A percentile compares a stretch with the other conserved stretches of the same genome.
Evolutionary conservation across 2,888 invertebrate genomes (phyloP).

Genomic region (Acanthopleura granulata): DNA sequence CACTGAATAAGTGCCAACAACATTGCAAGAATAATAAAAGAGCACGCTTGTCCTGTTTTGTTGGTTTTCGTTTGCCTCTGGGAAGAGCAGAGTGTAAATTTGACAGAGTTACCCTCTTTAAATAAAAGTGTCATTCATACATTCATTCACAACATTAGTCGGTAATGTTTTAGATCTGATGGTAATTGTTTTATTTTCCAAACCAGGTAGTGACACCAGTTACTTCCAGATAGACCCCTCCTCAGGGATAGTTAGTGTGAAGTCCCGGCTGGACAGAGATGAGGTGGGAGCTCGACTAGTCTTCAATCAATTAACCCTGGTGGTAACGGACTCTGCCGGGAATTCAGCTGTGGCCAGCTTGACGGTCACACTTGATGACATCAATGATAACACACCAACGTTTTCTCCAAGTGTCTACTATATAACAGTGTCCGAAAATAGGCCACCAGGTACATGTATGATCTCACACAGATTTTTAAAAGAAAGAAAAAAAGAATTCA

Average conservation of each 20-base stretch:
- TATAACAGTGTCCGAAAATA: background rate
- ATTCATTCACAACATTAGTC: no score
- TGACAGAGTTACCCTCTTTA: no score
- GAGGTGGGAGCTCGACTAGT: background rate
- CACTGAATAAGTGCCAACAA: no score
- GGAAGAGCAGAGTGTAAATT: no score
- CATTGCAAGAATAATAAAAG: no score
- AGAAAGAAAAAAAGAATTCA: no score
- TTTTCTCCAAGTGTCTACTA: conserved; percentile 26
- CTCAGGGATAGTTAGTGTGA: conserved; percentile 10
- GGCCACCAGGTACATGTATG: conserved; percentile 33
- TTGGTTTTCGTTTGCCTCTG: no score
- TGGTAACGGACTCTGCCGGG: conserved; percentile 22
- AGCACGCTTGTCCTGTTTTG: no score
- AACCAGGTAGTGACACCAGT: background rate
- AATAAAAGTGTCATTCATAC: no score
- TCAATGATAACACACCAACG: conserved; percentile 29
- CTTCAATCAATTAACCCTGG: background rate
- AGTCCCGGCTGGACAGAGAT: conserved; percentile 4
- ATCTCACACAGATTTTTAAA: no score
- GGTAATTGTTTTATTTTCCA: no score
- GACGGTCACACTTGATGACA: conserved; percentile 28
- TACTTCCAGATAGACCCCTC: conserved; percentile 5
- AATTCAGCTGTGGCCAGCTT: conserved; percentile 23
- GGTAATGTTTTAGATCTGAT: no score